Evolutionary conservation across 2,888 invertebrate species (phyloP).

Genomic region (Campoplex nolae): DNA sequence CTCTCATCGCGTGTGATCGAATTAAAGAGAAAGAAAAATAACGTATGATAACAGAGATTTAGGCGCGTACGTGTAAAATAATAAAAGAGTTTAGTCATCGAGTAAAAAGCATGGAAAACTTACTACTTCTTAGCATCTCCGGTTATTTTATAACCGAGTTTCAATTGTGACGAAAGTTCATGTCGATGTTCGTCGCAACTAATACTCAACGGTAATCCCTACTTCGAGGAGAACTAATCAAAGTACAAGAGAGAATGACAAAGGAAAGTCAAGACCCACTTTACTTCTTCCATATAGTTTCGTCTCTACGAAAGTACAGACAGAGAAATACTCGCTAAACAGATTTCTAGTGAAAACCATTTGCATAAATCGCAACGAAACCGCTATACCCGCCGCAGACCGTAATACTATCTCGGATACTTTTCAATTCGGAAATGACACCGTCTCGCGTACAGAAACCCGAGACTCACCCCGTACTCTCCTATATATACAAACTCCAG

Average conservation of each 20-base stretch:
- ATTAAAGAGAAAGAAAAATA: background rate
- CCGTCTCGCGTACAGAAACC: constrained; percentile 40
- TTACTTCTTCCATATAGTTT: constrained; percentile 2
- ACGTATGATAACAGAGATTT: background rate
- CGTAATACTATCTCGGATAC: constrained; percentile 27
- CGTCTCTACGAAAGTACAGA: background rate
- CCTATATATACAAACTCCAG: constrained; percentile 9
- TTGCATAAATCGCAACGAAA: constrained; percentile 41
- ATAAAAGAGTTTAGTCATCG: background rate
- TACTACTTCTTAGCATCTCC: background rate
- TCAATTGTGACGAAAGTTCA: background rate
- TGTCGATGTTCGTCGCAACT: background rate
- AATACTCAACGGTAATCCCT: background rate
- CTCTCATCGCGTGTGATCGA: constrained; percentile 24
- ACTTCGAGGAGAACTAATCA: background rate
- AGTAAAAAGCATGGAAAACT: background rate
- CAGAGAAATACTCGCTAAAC: background rate
- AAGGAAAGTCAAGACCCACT: constrained; percentile 21
- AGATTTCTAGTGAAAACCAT: constrained; percentile 45
- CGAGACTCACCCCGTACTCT: constrained; percentile 20
- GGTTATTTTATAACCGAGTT: background rate
- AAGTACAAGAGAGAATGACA: background rate
- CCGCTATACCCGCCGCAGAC: background rate
- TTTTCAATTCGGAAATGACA: constrained; percentile 59
- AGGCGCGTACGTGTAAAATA: background rate